Base-by-base conservation (phyloP, 2,113 vertebrate genomes). In the Cepphus grylle region DNA sequence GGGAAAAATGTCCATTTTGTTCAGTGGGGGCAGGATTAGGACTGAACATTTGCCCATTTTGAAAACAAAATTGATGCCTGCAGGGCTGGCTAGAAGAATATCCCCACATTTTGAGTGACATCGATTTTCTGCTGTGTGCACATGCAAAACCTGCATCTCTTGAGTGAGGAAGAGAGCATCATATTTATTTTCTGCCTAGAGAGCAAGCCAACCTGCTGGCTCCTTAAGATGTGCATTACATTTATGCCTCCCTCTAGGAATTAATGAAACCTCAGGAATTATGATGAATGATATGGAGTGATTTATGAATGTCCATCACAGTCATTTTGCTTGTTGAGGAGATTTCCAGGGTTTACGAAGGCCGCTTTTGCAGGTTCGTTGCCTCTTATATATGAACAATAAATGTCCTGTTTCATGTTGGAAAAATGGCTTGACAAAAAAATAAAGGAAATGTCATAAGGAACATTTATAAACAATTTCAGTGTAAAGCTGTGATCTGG, bases 391-490 rank as follows among this genome's bases (percentile, higher is more conserved):
- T 34, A 69, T 58, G 85, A 93, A 88, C 85, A 91, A 91, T 95
- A 97, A 91, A 95, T 42, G 47, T 65, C 40, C 71, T 70, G 50
- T 81, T 97, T 94, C 90, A 63, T 70, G 70, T 65, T 79, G 27
- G 71, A 83, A 93, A 88, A 95, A 89, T 50, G 79, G 30, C 56
- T 93, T 88, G 27, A 91, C 94, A 45, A 80, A 83, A 92, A 88
- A 82, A 87, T 76, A 82, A 91, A 61, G 34, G 58, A 70, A 94
- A 82, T 91, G 22, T 69, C 70, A 71, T 45, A 92, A 92, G 80
- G 81, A 97, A 69, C 66, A 65, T 74, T 85, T 94, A 94, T 76
- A 95, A 96, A 97, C 87, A 96, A 69, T 70, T 82, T 83, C 59
- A 88, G 43, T 84, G 71, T 83, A 72, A 86, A 86, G 55, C 42